Percentiles rank a stretch among this genome's conserved stretches.
phyloP scores from a whole-genome alignment of 2,888 invertebrate genomes.

The Trachelus troglodyta region DNA sequence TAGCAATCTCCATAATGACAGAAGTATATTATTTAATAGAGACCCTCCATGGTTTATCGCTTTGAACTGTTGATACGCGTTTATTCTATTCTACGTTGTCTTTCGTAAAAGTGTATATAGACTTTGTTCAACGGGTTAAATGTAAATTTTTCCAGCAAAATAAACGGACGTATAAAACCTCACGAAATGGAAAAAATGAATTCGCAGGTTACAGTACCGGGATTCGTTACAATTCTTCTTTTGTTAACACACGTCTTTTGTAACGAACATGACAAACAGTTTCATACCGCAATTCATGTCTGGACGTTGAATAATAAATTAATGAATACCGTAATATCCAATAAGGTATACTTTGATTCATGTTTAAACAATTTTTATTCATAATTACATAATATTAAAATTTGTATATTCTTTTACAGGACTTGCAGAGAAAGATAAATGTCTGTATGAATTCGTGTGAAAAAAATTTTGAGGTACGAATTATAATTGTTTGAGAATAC shows the following conservation, averaged over 20 bases:
- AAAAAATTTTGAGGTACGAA: background rate
- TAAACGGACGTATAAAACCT: constrained; percentile 24
- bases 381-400: background rate
- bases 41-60: constrained; percentile 10
- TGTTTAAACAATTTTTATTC: background rate
- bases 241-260: constrained; percentile 12
- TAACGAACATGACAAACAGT: background rate
- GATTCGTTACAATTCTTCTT: constrained; percentile 25
- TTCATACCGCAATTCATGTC: background rate
- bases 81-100: background rate
- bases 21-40: constrained; percentile 18
- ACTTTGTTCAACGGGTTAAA: background rate
- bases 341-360: background rate
- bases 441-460: background rate
- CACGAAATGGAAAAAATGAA: constrained; percentile 23
- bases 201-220: constrained; percentile 27
- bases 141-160: constrained; percentile 18
- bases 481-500: background rate
- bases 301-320: background rate
- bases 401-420: background rate
- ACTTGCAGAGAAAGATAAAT: background rate
- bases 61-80: background rate
- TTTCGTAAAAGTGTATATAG: background rate
- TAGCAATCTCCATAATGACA: constrained; percentile 27
- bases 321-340: background rate